phyloP scores from a whole-genome alignment of 2,888 invertebrate species.

The Danaus chrysippus region DNA sequence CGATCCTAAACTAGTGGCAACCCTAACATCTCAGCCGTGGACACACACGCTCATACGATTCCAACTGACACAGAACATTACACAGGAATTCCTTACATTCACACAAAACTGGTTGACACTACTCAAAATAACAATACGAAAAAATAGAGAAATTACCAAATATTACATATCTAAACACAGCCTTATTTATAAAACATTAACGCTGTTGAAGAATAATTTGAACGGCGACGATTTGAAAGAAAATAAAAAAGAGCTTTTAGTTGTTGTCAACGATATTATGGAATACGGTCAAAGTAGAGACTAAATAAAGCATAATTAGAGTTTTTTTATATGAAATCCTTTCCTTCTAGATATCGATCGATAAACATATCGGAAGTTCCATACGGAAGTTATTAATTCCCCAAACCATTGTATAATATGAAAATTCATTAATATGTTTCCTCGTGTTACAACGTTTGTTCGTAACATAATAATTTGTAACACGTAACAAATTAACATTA shows the following conservation, averaged over 20 bases:
- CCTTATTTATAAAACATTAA: constrained; percentile 54
- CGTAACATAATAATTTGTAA: constrained; percentile 2
- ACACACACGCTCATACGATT: constrained; percentile 63
- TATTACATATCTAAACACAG: constrained; percentile 52
- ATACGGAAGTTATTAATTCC: constrained; percentile 30
- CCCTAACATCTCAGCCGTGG: constrained; percentile 66
- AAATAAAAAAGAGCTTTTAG: constrained; percentile 43
- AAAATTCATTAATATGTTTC: constrained; percentile 28
- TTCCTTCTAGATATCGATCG: background rate
- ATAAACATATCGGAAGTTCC: constrained; percentile 9
- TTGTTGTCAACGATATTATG: constrained; percentile 51
- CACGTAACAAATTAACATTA: background rate
- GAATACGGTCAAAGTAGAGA: constrained; percentile 32
- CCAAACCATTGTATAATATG: constrained; percentile 31
- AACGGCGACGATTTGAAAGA: constrained; percentile 46
- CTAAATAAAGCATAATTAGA: background rate
- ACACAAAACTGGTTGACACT: constrained; percentile 59
- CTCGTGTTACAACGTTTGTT: constrained; percentile 21
- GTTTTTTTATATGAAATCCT: background rate
- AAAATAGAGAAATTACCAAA: constrained; percentile 44
- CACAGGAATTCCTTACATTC: constrained; percentile 59
- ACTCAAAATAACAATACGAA: constrained; percentile 55
- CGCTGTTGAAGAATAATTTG: constrained; percentile 51
- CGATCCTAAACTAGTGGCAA: constrained; percentile 55
- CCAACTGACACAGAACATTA: constrained; percentile 58